phyloP scores from a whole-genome alignment of 2,888 invertebrate genomes.

The Eueremaeus valkanovi region DNA sequence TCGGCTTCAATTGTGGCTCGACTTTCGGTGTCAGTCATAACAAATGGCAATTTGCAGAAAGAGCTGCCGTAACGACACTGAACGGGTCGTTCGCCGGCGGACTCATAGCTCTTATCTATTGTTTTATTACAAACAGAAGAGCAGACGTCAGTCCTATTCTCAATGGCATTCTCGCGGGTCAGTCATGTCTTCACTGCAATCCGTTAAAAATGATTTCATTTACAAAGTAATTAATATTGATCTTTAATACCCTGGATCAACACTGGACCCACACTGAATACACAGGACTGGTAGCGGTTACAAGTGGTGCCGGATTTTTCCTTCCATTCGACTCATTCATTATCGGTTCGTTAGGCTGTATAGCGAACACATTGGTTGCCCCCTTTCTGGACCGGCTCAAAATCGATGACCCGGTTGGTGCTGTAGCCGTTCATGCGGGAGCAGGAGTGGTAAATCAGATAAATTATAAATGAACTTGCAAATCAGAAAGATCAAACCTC shows the following conservation, averaged over 20 bases:
- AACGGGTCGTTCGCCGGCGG: conserved; percentile 50
- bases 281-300: conserved; percentile 43
- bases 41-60: conserved; percentile 52
- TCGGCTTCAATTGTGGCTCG: conserved; percentile 53
- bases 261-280: neutral
- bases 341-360: conserved; percentile 73
- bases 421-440: conserved; percentile 76
- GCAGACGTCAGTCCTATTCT: conserved; percentile 80
- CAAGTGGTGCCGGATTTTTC: conserved; percentile 59
- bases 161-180: conserved; percentile 78
- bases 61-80: conserved; percentile 49
- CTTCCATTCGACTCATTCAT: conserved; percentile 79
- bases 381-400: conserved; percentile 71
- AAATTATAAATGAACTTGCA: neutral
- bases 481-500: too few species aligned
- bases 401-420: conserved; percentile 88
- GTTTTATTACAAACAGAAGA: conserved; percentile 52
- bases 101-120: conserved; percentile 44
- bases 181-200: conserved; percentile 53
- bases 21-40: conserved; percentile 52
- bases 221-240: neutral
- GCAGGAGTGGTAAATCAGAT: conserved; percentile 49
- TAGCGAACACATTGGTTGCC: conserved; percentile 66
- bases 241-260: neutral
- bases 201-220: too few species aligned